Evolutionary conservation across 2,113 vertebrate species (phyloP), one percentile per base, ranked within the genome.

Genomic region (Apeltes quadracus): DNA sequence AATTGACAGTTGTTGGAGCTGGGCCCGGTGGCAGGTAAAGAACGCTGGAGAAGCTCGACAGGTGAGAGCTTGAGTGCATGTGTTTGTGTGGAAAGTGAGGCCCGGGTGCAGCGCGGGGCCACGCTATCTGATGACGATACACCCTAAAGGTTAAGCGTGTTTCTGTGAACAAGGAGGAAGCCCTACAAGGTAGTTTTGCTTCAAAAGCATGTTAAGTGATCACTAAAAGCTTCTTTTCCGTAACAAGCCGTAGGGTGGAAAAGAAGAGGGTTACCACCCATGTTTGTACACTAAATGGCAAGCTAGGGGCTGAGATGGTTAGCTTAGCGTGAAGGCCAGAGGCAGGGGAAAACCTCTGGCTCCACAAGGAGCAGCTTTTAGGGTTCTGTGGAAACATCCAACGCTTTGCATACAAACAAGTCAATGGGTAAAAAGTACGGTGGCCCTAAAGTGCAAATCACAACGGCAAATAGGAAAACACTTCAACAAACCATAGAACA

Each of bases 1-100:
- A 94, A 96, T 94, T 95, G 94, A 94, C 94, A 87, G 92, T 81
- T 72, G 88, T 84, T 95, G 94, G 95, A 92, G 62, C 0, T 64
- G 81, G 84, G 90, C 94, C 94, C 94, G 92, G 84, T 76, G 86
- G 79, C 88, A 89, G 92, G 91, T 84, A 90, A 89, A 91, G 91
- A 90, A 86, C 84, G 85, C 85, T 87, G 88, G 89, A 85, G 85
- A 76, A 81, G 62, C 66, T 75, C 53, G 51, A 88, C 88, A 86
- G 84, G 84, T 88, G 78, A 83, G 81, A 58, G 77, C 69, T 62
- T 36, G 58, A 50, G 61, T 58, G 78, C 46, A 64, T 61, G 84
- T 77, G 32, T 88, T 59, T 75, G 67, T 75, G 69, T 66, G 69
- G 32, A 72, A 75, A 55, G 68, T n/a, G 72, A 83, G 59, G 39